These are phyloP conservation scores for Poecilia picta DNA, from an alignment of 2,797 vertebrate species.

Conservation along the genomic window DNA sequence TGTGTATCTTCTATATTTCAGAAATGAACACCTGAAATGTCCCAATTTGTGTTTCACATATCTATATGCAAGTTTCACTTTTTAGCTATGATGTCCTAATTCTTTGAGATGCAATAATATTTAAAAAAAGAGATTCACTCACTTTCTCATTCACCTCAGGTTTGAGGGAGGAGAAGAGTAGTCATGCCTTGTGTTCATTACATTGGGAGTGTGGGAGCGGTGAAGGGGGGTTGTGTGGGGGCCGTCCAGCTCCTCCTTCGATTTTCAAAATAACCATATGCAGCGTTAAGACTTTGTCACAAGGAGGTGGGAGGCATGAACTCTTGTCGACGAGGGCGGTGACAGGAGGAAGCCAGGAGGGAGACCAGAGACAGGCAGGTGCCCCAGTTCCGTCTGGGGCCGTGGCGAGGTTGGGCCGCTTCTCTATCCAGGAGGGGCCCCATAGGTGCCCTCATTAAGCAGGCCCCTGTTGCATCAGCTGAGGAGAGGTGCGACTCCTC, in stretches of 20 bases:
- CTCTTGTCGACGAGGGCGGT: slow-evolving; percentile 52
- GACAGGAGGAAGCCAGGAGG: slow-evolving; percentile 29
- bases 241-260: slow-evolving; percentile 34
- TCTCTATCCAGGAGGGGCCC: slow-evolving; percentile 79
- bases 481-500: slow-evolving; percentile 64
- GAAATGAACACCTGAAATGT: background rate
- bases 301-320: slow-evolving; percentile 61
- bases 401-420: slow-evolving; percentile 75
- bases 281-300: slow-evolving; percentile 77
- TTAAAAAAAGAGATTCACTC: background rate
- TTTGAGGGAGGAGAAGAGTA: background rate
- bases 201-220: background rate
- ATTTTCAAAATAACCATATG: slow-evolving; percentile 54
- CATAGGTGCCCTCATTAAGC: slow-evolving; percentile 82
- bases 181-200: background rate
- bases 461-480: slow-evolving; percentile 67
- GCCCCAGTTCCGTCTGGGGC: slow-evolving; percentile 60
- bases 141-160: background rate
- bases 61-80: background rate
- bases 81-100: background rate
- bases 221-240: too few relatives aligned
- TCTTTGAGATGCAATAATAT: background rate
- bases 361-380: slow-evolving; percentile 43
- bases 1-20: background rate
- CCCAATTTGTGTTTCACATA: background rate